These are phyloP conservation scores for Drosophila arawakana DNA, from an alignment of 1,140 invertebrate species.

Conservation along the genomic window DNA sequence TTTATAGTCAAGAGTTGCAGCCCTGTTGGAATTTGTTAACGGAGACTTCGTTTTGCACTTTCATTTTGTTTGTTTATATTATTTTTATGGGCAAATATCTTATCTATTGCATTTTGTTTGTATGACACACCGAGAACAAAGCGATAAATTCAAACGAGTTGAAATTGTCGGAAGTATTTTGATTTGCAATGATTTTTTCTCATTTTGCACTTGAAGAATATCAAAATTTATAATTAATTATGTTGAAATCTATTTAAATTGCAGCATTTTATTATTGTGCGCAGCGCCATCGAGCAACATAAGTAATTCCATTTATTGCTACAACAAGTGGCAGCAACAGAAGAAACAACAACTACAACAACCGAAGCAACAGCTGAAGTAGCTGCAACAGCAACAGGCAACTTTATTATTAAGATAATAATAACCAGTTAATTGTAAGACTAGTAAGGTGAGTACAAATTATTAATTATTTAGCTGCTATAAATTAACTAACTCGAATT, in stretches of 20 bases:
- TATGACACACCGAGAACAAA: slow-evolving; percentile 6
- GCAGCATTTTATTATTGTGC: slow-evolving; percentile 75
- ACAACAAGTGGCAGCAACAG: slow-evolving; percentile 17
- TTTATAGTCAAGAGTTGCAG: not conserved
- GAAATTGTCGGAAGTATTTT: slow-evolving; percentile 24
- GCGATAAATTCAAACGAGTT: slow-evolving; percentile 13
- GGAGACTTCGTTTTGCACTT: slow-evolving; percentile 9
- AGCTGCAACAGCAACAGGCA: slow-evolving; percentile 53
- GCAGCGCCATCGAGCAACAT: slow-evolving; percentile 46
- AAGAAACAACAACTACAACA: not conserved
- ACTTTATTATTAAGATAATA: slow-evolving; percentile 61
- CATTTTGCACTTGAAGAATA: not conserved
- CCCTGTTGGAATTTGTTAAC: slow-evolving; percentile 5
- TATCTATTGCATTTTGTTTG: slow-evolving; percentile 46
- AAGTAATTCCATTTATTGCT: slow-evolving; percentile 68
- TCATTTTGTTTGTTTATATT: slow-evolving; percentile 64
- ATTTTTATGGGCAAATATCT: slow-evolving; percentile 44
- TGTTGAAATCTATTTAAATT: slow-evolving; percentile 25
- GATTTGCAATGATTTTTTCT: slow-evolving; percentile 27
- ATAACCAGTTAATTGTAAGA: slow-evolving; percentile 54
- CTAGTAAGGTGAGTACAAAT: slow-evolving; percentile 62
- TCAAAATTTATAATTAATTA: slow-evolving; percentile 3
- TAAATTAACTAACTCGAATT: not conserved
- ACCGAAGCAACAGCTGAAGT: slow-evolving; percentile 10
- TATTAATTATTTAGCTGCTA: not conserved